Base-by-base conservation (phyloP, 2,797 vertebrate species). In the Oceanodroma leucorhoa region DNA sequence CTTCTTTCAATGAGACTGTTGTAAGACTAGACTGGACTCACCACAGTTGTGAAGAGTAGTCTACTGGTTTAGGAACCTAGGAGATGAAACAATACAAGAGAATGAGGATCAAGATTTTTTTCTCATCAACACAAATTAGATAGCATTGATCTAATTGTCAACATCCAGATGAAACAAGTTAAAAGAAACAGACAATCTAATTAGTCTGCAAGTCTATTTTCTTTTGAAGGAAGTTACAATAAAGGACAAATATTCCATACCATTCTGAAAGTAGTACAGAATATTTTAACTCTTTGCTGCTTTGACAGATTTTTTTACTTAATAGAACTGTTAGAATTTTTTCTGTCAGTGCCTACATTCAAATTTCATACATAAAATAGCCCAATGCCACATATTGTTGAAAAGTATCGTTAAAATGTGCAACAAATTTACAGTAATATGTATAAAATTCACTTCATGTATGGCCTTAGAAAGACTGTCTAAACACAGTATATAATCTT, bases 51-150 rank as follows among this genome's bases (percentile, higher is more conserved):
- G 98, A 98, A 93, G 99, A 99, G 97, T 99, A 99, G 97, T 99
- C 99, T 29, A 99, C 98, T 51, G 99, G 99, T 95, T 99, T 99
- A 45, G 99, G 99, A 43, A 99, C 99, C 99, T 99, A 96, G 92
- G 32, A 95, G 70, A 81, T 83, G 79, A 94, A 97, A 94, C 97
- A 41, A 92, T 9, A 95, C 73, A 94, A 94, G 9, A 95, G 70
- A 97, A 95, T 66, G 32, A 95, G 46, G 75, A 96, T 93, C 93
- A 92, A 86, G 67, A 46, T 81, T 95, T 89, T 89, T 89, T 93
- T 95, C 23, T 30, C 14, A 77, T 34, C 26, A 38, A 17, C 11
- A 53, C 30, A 36, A 60, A 67, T 41, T 30, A 67, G 22, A 55
- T 8, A 64, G 46, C 23, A 53, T 8, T 40, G 17, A 64, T 61